These are phyloP conservation scores for Ctenicera cuprea DNA, from an alignment of 2,888 invertebrate genomes.

Conservation along the genomic window DNA sequence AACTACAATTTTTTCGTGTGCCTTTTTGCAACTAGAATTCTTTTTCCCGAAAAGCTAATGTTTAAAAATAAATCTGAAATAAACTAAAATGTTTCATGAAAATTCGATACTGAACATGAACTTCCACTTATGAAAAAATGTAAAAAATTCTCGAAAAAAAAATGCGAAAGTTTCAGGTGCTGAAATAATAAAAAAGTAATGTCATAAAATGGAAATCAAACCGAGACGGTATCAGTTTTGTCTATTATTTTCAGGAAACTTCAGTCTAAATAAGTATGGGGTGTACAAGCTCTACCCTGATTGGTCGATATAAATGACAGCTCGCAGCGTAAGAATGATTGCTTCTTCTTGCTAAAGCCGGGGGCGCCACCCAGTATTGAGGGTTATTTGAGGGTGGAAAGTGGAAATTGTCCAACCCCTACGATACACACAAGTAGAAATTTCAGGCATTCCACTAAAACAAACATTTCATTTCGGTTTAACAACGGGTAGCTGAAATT, in stretches of 20 bases:
- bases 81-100: no score
- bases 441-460: constrained; percentile 13
- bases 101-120: no score
- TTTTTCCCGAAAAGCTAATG: no score
- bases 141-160: no score
- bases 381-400: constrained; percentile 53
- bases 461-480: constrained; percentile 12
- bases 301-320: constrained; percentile 64
- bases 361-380: constrained; percentile 57
- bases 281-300: constrained; percentile 55
- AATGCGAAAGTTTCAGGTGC: constrained; percentile 39
- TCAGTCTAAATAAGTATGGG: constrained; percentile 54
- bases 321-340: constrained; percentile 66
- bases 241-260: constrained; percentile 55
- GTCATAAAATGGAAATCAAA: constrained; percentile 53
- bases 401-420: constrained; percentile 46
- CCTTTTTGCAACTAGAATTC: no score
- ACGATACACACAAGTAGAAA: constrained; percentile 40
- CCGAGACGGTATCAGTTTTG: constrained; percentile 55
- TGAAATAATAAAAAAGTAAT: constrained; percentile 52
- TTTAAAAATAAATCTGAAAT: no score
- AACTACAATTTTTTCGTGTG: no score
- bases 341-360: constrained; percentile 59
- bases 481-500: constrained; percentile 12
- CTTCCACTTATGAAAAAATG: no score